Base-by-base conservation (phyloP, 2,797 vertebrate species). In the Toxotes lorentzi region DNA sequence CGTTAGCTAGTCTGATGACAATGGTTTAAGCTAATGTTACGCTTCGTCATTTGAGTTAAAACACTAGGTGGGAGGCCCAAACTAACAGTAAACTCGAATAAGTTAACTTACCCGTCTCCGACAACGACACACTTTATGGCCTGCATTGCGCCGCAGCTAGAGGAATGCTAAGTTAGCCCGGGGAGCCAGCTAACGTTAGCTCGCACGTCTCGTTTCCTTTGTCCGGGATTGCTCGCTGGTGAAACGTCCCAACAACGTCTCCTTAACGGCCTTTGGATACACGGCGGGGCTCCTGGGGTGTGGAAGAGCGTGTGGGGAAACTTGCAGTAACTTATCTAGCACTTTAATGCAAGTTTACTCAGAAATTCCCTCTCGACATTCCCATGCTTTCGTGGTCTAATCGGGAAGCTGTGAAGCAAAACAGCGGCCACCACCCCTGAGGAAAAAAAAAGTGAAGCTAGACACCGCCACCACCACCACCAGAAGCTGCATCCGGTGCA, bases 81-180 rank as follows among this genome's bases (percentile, higher is more conserved):
- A 71, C 24, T 7, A 14, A 10, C 8, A 40, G 14, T 32, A n/a
- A 5, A 27, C 30, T 61, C 17, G 16, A 5, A 59, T 23, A 3
- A 19, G 56, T 73, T 12, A 57, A 88, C 97, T 98, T 77, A 99
- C 98, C 98, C 97, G 94, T 99, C 98, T 89, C 98, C 98, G 77
- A 99, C 98, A 90, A 99, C 98, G 95, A 99, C 98, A 97, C 98
- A 98, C 96, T 98, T 99, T 91, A 99, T 99, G 96, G 98, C 98
- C 97, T 99, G 98, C 98, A 99, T 98, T 85, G 92, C 89, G 92
- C 90, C 91, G 91, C 84, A 68, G 88, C 83, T 82, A 78, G 50
- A 86, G 84, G 91, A 92, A 90, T 88, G 90, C 89, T 92, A 88
- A 72, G 89, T 91, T 90, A 90, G 82, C 90, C 70, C 78, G 19